Evolutionary conservation across 2,797 vertebrate genomes (phyloP).

Genomic region (Anableps anableps): DNA sequence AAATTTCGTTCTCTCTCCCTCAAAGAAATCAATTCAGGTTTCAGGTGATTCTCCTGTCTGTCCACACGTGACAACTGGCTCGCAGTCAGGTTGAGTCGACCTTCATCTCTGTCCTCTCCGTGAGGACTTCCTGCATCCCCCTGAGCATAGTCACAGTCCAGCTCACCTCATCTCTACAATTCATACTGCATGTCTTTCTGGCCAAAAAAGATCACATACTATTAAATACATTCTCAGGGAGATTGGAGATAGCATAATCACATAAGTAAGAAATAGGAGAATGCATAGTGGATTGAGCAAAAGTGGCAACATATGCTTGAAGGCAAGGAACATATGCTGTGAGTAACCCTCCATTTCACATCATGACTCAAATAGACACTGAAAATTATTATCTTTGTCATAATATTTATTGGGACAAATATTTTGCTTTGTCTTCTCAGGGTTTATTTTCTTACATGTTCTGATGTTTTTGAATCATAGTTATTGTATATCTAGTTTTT

Average conservation of each 20-base stretch:
- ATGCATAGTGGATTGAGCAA: conserved; percentile 4
- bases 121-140: conserved; percentile 46
- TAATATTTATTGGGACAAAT: conserved; percentile 29
- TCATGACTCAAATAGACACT: conserved; percentile 20
- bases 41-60: conserved; percentile 74
- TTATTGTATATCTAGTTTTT: background rate
- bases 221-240: conserved; percentile 27
- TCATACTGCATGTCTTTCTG: conserved; percentile 22
- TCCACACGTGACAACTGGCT: conserved; percentile 71
- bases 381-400: conserved; percentile 11
- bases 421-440: conserved; percentile 19
- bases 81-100: conserved; percentile 59
- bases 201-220: conserved; percentile 50
- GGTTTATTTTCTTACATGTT: background rate
- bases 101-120: conserved; percentile 68
- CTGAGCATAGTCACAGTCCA: conserved; percentile 39
- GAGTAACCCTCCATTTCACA: conserved; percentile 41
- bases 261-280: background rate
- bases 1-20: conserved; percentile 68
- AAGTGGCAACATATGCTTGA: conserved; percentile 29
- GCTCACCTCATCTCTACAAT: conserved; percentile 47
- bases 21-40: conserved; percentile 79
- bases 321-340: conserved; percentile 39
- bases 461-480: background rate
- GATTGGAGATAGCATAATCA: conserved; percentile 16